Conservation (phyloP, 1,140 invertebrate species). For the Whitmania pigra region DNA sequence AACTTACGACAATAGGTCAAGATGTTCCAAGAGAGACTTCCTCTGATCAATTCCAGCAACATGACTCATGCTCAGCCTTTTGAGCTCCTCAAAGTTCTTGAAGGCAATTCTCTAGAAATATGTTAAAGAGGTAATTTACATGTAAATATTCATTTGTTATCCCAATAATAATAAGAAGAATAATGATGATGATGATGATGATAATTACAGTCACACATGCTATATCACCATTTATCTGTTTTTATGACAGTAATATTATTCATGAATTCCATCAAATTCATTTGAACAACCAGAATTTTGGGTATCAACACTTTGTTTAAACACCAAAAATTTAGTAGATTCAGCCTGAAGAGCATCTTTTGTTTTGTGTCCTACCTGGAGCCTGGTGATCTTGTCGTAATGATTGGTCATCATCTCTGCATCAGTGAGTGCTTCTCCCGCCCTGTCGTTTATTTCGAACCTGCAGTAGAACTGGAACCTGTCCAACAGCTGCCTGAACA, state of each 20-base stretch:
- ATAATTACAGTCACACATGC: too few species aligned
- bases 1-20: conserved; percentile 56
- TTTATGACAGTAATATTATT: too few species aligned
- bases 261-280: too few species aligned
- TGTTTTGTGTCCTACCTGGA: conserved; percentile 61
- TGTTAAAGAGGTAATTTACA: too few species aligned
- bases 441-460: conserved; percentile 95
- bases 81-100: conserved; percentile 68
- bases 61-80: conserved; percentile 77
- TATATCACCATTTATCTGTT: too few species aligned
- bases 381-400: conserved; percentile 73
- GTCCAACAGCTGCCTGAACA: conserved; percentile 81
- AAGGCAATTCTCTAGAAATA: conserved; percentile 72
- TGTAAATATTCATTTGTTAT: too few species aligned
- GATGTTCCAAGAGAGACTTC: conserved; percentile 70
- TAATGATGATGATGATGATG: too few species aligned
- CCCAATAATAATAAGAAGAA: too few species aligned
- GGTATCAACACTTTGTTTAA: too few species aligned
- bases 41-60: conserved; percentile 84
- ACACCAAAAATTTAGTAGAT: too few species aligned
- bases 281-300: too few species aligned
- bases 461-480: conserved; percentile 91
- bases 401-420: conserved; percentile 83
- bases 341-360: too few species aligned
- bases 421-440: conserved; percentile 81